Evolutionary conservation across 2,888 invertebrate species (phyloP).

Genomic region (Ptychoptera albimana): DNA sequence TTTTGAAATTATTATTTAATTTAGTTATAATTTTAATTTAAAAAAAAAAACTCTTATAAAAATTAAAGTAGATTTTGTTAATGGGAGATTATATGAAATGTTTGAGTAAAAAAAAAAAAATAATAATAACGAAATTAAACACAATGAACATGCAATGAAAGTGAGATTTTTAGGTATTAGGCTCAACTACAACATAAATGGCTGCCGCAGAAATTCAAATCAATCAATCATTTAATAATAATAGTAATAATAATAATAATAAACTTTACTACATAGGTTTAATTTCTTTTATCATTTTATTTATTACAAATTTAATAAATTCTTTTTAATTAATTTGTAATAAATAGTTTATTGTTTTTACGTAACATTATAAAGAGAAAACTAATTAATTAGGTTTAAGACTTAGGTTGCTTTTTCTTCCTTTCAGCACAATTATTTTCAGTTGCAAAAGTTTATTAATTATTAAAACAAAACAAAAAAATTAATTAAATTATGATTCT

Average conservation of each 20-base stretch:
- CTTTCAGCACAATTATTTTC: constrained; percentile 57
- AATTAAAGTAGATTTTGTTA: no score
- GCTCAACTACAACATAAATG: constrained; percentile 8
- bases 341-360: constrained; percentile 1
- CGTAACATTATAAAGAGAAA: no score
- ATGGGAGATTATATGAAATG: constrained; percentile 4
- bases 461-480: no score
- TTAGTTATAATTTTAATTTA: not conserved
- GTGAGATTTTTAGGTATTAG: constrained; percentile 3
- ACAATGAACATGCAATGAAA: not conserved
- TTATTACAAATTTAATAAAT: no score
- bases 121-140: constrained; percentile 30
- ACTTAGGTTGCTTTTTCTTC: constrained; percentile 43
- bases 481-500: no score
- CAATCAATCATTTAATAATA: no score
- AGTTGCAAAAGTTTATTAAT: constrained; percentile 33
- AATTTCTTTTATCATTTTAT: no score
- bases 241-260: no score
- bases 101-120: constrained; percentile 32
- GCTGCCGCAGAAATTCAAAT: constrained; percentile 13
- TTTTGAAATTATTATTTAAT: constrained; percentile 3
- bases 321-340: not conserved
- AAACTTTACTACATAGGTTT: no score
- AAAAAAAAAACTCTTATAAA: no score
- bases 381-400: not conserved